Percentiles rank a stretch among this genome's conserved stretches.
phyloP scores from a whole-genome alignment of 2,113 vertebrate genomes.

The Malaclemys terrapin region DNA sequence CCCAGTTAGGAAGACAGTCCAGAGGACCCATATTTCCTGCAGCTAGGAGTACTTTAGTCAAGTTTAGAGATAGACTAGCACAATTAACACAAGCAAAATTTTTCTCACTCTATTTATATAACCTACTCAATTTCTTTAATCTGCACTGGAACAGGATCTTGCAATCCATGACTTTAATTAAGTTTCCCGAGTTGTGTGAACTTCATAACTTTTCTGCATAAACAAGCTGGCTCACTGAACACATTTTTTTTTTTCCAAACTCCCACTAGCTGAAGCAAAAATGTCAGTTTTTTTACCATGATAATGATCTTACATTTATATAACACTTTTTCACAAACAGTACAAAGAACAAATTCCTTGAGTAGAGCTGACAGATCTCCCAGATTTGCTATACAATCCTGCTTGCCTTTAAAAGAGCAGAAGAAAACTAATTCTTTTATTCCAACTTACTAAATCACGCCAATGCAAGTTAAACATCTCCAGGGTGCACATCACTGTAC shows the following conservation, averaged over 20 bases:
- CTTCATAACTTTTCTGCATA: conserved; percentile 36
- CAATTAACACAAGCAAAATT: background rate
- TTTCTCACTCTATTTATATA: background rate
- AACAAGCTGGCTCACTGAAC: background rate
- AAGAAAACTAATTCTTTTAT: background rate
- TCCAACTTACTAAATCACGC: background rate
- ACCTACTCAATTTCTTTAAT: background rate
- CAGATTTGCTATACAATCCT: background rate
- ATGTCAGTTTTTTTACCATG: background rate
- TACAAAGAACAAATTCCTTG: background rate
- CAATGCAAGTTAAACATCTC: background rate
- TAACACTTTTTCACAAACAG: background rate
- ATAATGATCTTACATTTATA: background rate
- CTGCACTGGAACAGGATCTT: background rate
- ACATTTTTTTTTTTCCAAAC: fast-evolving
- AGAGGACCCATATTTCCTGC: fast-evolving
- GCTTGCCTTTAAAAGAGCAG: background rate
- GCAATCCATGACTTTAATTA: conserved; percentile 54
- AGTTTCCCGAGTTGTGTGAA: conserved; percentile 18
- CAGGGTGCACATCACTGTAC: fast-evolving
- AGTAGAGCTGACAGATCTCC: background rate
- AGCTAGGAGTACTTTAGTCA: background rate
- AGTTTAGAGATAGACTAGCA: background rate
- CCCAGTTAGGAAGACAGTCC: fast-evolving
- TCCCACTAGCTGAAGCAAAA: background rate